Conservation (phyloP, 1,140 invertebrate species). For the Popillia japonica region DNA sequence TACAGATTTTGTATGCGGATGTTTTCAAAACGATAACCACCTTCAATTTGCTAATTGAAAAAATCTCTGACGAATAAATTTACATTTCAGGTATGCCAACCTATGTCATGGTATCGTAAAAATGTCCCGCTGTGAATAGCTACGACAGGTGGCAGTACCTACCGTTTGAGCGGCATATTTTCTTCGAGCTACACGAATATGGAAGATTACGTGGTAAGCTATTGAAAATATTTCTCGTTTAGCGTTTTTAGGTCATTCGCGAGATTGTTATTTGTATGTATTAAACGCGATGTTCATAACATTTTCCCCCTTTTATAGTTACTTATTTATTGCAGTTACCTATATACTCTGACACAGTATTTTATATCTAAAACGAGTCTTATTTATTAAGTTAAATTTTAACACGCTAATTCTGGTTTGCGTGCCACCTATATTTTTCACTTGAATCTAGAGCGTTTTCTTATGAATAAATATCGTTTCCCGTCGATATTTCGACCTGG, state of each 20-base stretch:
- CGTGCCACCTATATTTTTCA: conserved; percentile 1
- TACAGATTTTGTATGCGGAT: no score
- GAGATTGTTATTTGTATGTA: neutral
- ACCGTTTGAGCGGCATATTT: neutral
- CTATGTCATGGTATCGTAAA: neutral
- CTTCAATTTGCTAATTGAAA: no score
- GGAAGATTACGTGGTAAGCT: neutral
- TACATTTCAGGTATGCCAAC: neutral
- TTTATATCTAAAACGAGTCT: no score
- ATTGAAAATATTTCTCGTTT: neutral
- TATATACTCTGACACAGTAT: no score
- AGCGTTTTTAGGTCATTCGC: neutral
- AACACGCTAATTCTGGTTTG: neutral
- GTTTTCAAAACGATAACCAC: no score
- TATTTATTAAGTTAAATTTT: neutral
- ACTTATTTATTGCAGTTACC: neutral
- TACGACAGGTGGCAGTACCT: neutral
- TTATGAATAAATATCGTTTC: conserved; percentile 1
- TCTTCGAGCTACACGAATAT: neutral
- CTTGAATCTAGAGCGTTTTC: neutral
- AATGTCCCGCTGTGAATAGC: neutral
- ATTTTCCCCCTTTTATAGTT: no score
- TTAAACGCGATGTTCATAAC: neutral
- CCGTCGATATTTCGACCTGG: neutral
- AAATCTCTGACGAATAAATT: no score